Evolutionary conservation across 2,797 vertebrate genomes (phyloP).

Genomic region (Anas bahamensis): DNA sequence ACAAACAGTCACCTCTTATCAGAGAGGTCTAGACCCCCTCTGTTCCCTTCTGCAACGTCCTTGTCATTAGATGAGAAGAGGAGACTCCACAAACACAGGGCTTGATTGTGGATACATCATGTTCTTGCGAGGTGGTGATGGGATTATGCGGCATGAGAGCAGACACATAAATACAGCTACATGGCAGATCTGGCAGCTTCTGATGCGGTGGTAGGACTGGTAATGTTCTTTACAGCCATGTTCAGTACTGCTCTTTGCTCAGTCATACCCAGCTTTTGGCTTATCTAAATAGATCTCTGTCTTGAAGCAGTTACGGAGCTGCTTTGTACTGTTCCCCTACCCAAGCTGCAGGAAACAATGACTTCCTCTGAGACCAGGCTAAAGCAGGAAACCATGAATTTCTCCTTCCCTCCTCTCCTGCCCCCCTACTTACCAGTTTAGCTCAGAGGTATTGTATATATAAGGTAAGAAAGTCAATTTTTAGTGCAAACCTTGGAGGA

Average conservation of each 20-base stretch:
- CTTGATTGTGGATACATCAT: neutral
- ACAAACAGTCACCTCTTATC: neutral
- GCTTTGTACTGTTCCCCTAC: neutral
- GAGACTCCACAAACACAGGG: neutral
- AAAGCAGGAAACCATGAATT: constrained; percentile 24
- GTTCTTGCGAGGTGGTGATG: neutral
- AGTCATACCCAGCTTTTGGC: neutral
- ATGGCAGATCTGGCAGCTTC: neutral
- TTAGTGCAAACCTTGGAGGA: neutral
- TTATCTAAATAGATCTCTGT: neutral
- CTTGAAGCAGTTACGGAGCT: neutral
- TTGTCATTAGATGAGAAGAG: neutral
- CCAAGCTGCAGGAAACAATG: constrained; percentile 27
- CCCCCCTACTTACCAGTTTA: neutral
- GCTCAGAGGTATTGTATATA: neutral
- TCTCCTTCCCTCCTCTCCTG: constrained; percentile 13
- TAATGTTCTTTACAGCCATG: neutral
- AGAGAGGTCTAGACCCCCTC: neutral
- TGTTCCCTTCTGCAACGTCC: neutral
- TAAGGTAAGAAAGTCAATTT: neutral
- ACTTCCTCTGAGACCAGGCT: constrained; percentile 38
- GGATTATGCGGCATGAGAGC: neutral
- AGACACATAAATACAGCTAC: neutral
- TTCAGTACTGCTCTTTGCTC: neutral
- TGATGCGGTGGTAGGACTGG: neutral